A percentile compares a stretch with the other conserved stretches of the same genome.
Conservation (phyloP, 2,797 vertebrate species). For the Squalus acanthias region DNA sequence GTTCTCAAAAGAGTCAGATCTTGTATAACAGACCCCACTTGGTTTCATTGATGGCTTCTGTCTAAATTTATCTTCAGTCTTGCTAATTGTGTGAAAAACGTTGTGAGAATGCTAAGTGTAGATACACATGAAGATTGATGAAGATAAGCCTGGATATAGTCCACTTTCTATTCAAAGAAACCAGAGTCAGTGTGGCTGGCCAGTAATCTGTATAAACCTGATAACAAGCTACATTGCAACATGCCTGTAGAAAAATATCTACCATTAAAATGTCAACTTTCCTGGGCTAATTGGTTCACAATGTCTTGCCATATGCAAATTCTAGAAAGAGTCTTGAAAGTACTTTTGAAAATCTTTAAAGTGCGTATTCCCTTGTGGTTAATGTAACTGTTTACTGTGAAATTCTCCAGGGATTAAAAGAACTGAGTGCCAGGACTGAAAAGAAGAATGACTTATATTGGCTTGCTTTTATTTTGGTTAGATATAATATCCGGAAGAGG, state of each 20-base stretch:
- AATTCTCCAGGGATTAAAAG: neutral
- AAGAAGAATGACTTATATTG: neutral
- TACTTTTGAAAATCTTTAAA: slow-evolving; percentile 10
- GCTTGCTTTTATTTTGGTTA: neutral
- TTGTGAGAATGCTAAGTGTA: neutral
- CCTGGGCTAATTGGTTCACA: neutral
- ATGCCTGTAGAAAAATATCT: neutral
- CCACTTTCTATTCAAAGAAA: slow-evolving; percentile 6
- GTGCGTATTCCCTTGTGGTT: neutral
- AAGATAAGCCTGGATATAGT: neutral
- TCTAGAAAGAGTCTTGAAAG: neutral
- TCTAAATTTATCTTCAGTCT: neutral
- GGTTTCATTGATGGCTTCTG: neutral
- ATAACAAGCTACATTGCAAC: neutral
- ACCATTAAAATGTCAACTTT: neutral
- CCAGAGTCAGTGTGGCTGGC: neutral
- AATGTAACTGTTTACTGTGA: neutral
- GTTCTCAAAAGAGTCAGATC: neutral
- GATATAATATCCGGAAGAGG: neutral
- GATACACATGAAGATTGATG: neutral
- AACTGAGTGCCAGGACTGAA: neutral
- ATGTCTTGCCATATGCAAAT: neutral
- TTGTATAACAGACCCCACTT: neutral
- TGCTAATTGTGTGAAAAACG: neutral
- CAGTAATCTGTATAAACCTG: neutral